Base-by-base conservation (phyloP, 1,140 invertebrate species). In the Mizuhopecten yessoensis region DNA sequence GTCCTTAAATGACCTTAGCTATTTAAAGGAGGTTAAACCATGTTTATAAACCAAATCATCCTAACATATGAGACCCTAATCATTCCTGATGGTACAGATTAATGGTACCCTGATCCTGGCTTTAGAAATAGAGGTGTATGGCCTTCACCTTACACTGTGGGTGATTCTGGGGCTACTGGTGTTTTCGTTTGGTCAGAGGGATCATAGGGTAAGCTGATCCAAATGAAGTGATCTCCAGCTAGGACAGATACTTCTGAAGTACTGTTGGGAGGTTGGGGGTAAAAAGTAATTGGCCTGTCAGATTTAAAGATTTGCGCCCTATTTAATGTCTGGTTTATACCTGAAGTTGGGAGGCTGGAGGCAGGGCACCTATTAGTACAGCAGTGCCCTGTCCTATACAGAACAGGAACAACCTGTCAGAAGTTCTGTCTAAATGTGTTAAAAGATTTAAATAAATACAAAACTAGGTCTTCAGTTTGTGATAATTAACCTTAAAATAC, bases 311-410 rank as follows among this genome's bases (percentile, higher is more conserved):
- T 29, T 75, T 75, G 9, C 0, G 57, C 57, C 15, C 11, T n/a
- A 75, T 75, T 75, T 75, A 75, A 75, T 75, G 57, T n/a, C 57
- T 75, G 57, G 57, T 75, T 75, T 75, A 75, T 75, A 75, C 57
- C 57, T 75, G 23, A 75, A 2, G 36, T n/a, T n/a, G n/a, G 57
- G 57, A 75, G 57, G 17, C 57, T 75, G 1, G 57, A n/a, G n/a
- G 57, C 23, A 75, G 23, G 23, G 57, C 57, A 75, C 57, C 57
- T 75, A 75, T 13, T n/a, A n/a, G n/a, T n/a, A n/a, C n/a, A 39
- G 36, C 57, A n/a, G 57, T n/a, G 29, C 57, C 57, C n/a, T 29
- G 57, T 29, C 57, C 57, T 75, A 2, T 29, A 29, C n/a, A 29
- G 23, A 45, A 39, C 36, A 7, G 36, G 5, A 39, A 39, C 36